Evolutionary conservation across 1,140 invertebrate species (phyloP).

Genomic region (Drosophila suzukii): DNA sequence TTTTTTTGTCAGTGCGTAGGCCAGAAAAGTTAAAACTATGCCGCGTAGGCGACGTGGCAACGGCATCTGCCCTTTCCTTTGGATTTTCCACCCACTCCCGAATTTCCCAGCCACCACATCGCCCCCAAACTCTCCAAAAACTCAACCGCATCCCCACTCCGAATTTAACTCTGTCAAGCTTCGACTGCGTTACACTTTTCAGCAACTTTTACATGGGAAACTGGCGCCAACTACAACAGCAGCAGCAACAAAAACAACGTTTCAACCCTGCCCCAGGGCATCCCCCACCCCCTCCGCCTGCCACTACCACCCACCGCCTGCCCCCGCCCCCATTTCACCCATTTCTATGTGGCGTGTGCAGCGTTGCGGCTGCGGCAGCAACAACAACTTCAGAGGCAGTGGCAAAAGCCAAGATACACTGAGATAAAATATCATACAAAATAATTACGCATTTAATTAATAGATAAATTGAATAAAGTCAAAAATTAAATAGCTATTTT

Average conservation of each 20-base stretch:
- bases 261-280: conserved; percentile 63
- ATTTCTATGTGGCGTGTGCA: conserved; percentile 60
- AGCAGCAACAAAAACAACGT: conserved; percentile 41
- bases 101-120: background rate
- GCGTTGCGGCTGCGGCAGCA: conserved; percentile 63
- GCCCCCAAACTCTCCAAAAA: background rate
- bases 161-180: conserved; percentile 36
- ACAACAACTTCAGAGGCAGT: conserved; percentile 41
- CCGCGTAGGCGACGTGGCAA: conserved; percentile 65
- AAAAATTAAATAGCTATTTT: too few species aligned
- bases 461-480: too few species aligned
- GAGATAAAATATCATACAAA: background rate
- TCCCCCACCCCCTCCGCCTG: conserved; percentile 1
- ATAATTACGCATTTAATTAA: too few species aligned
- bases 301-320: background rate
- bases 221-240: conserved; percentile 75
- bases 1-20: conserved; percentile 24
- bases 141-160: conserved; percentile 14
- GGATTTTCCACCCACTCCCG: conserved; percentile 1
- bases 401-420: conserved; percentile 1
- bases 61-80: conserved; percentile 28
- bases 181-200: conserved; percentile 78
- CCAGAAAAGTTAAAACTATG: conserved; percentile 73
- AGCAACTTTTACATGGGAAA: conserved; percentile 77
- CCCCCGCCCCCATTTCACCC: conserved; percentile 5